Percentiles rank a stretch among this genome's conserved stretches.
Conservation (phyloP, 2,797 vertebrate species). For the Pantherophis vulpinus region DNA sequence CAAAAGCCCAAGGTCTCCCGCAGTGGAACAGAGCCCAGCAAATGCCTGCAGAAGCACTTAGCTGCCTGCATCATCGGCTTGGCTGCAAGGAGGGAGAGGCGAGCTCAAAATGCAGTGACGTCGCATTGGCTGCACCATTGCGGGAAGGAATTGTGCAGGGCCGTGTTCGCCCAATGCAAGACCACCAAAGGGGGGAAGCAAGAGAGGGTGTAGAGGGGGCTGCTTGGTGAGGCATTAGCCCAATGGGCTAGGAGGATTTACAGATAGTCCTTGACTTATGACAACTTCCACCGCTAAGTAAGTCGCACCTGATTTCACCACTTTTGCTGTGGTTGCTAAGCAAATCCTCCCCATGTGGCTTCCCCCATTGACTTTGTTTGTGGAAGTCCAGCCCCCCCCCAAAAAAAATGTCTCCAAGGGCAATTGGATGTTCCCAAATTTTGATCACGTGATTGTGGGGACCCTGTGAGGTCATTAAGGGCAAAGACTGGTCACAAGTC, state of each 20-base stretch:
- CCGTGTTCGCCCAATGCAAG: not conserved
- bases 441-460: not conserved
- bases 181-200: not conserved
- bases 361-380: not conserved
- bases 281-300: not conserved
- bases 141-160: not conserved
- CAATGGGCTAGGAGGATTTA: not conserved
- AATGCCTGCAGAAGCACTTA: not conserved
- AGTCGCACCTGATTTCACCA: not conserved
- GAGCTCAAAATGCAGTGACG: not conserved
- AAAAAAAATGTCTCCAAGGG: too few species aligned
- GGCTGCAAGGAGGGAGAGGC: not conserved
- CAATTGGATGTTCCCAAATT: not conserved
- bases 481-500: not conserved
- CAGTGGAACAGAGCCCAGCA: not conserved
- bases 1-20: not conserved
- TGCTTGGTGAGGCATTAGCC: not conserved
- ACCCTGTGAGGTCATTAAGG: not conserved
- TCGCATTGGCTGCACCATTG: not conserved
- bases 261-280: not conserved
- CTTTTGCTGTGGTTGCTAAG: not conserved
- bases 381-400: too few species aligned
- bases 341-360: not conserved
- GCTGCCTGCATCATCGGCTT: not conserved
- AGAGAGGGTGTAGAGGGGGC: not conserved